phyloP scores from a whole-genome alignment of 2,113 vertebrate species.

The Channa argus region DNA sequence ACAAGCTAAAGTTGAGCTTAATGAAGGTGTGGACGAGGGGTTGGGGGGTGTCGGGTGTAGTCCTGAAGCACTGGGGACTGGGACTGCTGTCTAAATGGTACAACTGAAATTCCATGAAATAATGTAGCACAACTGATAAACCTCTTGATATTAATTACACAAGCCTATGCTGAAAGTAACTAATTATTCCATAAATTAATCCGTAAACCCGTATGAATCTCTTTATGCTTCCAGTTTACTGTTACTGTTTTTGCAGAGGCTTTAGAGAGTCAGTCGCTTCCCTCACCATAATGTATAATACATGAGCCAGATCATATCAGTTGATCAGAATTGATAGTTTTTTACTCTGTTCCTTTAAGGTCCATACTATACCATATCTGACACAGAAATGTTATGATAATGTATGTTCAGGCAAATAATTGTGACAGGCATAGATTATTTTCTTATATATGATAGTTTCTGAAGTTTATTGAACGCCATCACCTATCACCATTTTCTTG shows the following conservation, averaged over 20 bases:
- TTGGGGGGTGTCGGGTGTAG: background rate
- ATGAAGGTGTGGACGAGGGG: background rate
- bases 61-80: background rate
- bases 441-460: no score
- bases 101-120: slow-evolving; percentile 57
- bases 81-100: slow-evolving; percentile 45
- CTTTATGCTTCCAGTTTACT: slow-evolving; percentile 46
- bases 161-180: slow-evolving; percentile 59
- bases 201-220: slow-evolving; percentile 48
- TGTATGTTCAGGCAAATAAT: background rate
- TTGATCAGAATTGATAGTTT: slow-evolving; percentile 52
- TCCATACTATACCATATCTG: background rate
- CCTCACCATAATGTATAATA: slow-evolving; percentile 63
- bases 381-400: slow-evolving; percentile 23
- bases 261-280: slow-evolving; percentile 18
- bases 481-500: no score
- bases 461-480: no score
- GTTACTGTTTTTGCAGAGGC: slow-evolving; percentile 45
- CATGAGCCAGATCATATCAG: slow-evolving; percentile 51
- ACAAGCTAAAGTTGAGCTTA: slow-evolving; percentile 42
- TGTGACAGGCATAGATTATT: no score
- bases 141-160: slow-evolving; percentile 75
- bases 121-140: slow-evolving; percentile 65
- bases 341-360: slow-evolving; percentile 38
- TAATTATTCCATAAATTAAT: slow-evolving; percentile 67